Evolutionary conservation across 2,888 invertebrate species (phyloP).

Genomic region (Caradrina clavipalpis): DNA sequence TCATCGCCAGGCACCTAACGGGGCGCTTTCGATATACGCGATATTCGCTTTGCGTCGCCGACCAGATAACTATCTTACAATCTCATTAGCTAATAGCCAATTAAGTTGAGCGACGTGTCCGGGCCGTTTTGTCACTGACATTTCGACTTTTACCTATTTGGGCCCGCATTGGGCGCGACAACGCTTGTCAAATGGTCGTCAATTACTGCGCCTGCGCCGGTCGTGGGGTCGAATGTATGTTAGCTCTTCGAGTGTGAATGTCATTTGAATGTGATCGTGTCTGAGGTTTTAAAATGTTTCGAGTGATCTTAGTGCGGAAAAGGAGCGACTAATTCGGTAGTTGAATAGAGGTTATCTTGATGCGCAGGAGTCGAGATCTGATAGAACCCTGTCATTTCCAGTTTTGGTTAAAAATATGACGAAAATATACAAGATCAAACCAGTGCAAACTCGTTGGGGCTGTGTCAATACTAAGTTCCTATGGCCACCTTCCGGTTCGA

Average conservation of each 20-base stretch:
- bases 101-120: conserved; percentile 89
- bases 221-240: conserved; percentile 43
- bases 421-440: too few species aligned
- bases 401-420: neutral
- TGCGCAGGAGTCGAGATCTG: neutral
- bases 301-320: conserved; percentile 3
- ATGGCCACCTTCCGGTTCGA: too few species aligned
- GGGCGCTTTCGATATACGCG: conserved; percentile 68
- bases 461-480: too few species aligned
- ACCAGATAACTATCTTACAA: conserved; percentile 77
- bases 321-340: neutral
- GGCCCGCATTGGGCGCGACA: conserved; percentile 62
- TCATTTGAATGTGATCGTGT: conserved; percentile 58
- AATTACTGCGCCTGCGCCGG: conserved; percentile 56
- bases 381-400: neutral
- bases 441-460: too few species aligned
- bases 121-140: conserved; percentile 73
- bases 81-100: conserved; percentile 81
- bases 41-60: conserved; percentile 80
- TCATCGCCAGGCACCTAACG: conserved; percentile 77
- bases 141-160: conserved; percentile 64
- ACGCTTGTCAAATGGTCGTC: conserved; percentile 63
- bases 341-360: neutral
- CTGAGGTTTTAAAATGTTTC: conserved; percentile 20
- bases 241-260: conserved; percentile 61